Conservation (phyloP, 1,140 invertebrate species). For the Drosophila baimaii region DNA sequence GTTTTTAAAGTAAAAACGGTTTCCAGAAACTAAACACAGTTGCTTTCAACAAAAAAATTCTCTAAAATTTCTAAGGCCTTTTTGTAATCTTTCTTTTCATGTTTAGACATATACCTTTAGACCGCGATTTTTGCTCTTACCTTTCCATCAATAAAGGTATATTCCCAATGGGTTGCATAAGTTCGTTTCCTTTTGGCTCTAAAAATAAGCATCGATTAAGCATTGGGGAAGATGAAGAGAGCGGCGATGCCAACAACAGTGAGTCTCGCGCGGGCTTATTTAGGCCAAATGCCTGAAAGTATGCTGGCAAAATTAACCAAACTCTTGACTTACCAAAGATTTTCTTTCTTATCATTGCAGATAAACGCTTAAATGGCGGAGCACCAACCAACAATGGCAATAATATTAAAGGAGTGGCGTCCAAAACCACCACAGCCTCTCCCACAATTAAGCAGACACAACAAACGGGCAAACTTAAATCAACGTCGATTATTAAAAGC, state of each 20-base stretch:
- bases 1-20: not conserved
- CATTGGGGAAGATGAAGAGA: not conserved
- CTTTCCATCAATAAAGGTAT: too few species aligned
- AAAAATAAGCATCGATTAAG: conserved; percentile 2
- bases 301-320: conserved; percentile 7
- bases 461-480: conserved; percentile 40
- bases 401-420: conserved; percentile 26
- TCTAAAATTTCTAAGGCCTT: too few species aligned
- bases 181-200: conserved; percentile 26
- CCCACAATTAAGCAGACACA: conserved; percentile 33
- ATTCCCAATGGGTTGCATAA: conserved; percentile 21
- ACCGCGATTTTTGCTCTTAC: not conserved
- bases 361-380: conserved; percentile 54
- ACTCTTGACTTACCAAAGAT: not conserved
- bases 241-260: conserved; percentile 1
- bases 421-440: conserved; percentile 32
- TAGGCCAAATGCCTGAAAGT: conserved; percentile 37
- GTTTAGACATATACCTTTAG: not conserved
- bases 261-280: conserved; percentile 18
- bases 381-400: conserved; percentile 14
- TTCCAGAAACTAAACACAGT: not conserved
- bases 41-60: not conserved
- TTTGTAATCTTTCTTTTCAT: not conserved
- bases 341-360: conserved; percentile 32
- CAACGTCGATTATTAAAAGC: conserved; percentile 43